Evolutionary conservation across 2,888 invertebrate species (phyloP).

Genomic region (Fragum whitleyi): DNA sequence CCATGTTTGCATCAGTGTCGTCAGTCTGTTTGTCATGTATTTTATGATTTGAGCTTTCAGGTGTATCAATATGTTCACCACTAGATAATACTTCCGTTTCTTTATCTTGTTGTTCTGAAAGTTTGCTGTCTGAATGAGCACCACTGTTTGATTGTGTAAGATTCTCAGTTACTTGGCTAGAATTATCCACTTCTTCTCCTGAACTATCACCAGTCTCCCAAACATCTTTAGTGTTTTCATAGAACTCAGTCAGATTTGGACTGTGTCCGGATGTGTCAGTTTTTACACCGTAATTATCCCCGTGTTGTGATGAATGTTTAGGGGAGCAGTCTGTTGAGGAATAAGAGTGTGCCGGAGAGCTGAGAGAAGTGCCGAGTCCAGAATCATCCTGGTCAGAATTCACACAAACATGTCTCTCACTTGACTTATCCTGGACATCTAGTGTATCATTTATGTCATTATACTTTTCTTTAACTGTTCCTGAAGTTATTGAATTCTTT

Average conservation of each 20-base stretch:
- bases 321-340: slow-evolving; percentile 52
- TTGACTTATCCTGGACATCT: neutral
- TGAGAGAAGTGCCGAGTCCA: slow-evolving; percentile 54
- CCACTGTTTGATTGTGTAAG: slow-evolving; percentile 8
- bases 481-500: neutral
- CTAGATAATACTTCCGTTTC: neutral
- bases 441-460: neutral
- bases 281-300: slow-evolving; percentile 2
- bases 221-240: slow-evolving; percentile 29
- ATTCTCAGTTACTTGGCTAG: neutral
- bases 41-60: neutral
- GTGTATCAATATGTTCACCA: neutral
- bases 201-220: slow-evolving; percentile 22
- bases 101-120: neutral
- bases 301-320: slow-evolving; percentile 26
- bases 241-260: slow-evolving; percentile 20
- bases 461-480: neutral
- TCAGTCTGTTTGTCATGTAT: neutral
- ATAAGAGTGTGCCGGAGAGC: slow-evolving; percentile 39
- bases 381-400: slow-evolving; percentile 43
- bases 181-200: neutral
- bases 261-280: neutral
- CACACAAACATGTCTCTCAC: neutral
- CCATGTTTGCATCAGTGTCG: neutral
- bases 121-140: neutral